A percentile compares a stretch with the other conserved stretches of the same genome.
These are phyloP conservation scores for Micromesistius poutassou DNA, from an alignment of 2,797 vertebrate species.

Conservation along the genomic window DNA sequence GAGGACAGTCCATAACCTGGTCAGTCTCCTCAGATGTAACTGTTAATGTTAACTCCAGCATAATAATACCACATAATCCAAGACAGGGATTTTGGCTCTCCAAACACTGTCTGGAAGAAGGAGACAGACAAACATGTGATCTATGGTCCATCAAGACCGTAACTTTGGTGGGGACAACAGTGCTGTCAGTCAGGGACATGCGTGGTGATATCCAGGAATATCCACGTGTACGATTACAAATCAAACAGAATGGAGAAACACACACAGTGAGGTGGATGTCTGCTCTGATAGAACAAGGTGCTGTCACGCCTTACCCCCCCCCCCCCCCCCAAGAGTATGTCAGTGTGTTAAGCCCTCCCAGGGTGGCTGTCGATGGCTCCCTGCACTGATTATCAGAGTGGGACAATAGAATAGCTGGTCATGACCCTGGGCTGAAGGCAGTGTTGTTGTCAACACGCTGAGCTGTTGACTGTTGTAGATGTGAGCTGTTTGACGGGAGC, in stretches of 20 bases:
- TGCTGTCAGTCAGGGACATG: neutral
- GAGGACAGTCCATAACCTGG: neutral
- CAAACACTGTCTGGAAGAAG: neutral
- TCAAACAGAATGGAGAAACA: neutral
- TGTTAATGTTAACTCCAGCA: neutral
- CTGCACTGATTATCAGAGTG: no score
- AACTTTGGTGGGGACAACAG: no score
- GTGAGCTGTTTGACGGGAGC: no score
- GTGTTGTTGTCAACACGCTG: no score
- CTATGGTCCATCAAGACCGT: neutral
- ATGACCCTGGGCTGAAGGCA: neutral
- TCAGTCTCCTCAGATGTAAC: neutral
- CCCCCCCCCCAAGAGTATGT: no score
- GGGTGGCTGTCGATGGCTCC: neutral
- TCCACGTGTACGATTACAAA: neutral
- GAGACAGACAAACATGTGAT: neutral
- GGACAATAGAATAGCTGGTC: no score
- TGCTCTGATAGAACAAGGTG: no score
- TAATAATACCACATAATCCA: neutral
- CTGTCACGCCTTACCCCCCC: no score
- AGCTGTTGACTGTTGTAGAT: no score
- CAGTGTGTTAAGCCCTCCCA: neutral
- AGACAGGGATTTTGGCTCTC: neutral
- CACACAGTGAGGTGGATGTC: no score
- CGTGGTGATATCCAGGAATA: neutral